A percentile compares a stretch with the other conserved stretches of the same genome.
phyloP scores from a whole-genome alignment of 1,140 invertebrate genomes.

The Pogonus chalceus region DNA sequence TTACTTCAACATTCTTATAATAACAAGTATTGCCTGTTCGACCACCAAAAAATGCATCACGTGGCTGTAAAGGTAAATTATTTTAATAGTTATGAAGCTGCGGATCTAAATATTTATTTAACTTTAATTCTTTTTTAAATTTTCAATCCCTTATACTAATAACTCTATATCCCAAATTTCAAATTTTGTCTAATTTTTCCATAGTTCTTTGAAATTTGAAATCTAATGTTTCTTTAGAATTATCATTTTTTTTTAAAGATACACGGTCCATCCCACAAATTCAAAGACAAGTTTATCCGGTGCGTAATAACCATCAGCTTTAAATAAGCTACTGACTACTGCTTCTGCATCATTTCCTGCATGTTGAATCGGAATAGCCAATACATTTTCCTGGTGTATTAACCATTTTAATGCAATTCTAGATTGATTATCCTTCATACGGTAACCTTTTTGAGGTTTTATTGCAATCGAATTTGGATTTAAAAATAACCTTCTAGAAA shows the following conservation, averaged over 20 bases:
- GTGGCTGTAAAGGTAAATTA: not conserved
- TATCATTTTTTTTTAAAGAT: not conserved
- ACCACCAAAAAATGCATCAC: not conserved
- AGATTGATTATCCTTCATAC: not conserved
- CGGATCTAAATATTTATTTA: not conserved
- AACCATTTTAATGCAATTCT: not conserved
- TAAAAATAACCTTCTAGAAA: not conserved
- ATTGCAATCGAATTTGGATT: not conserved
- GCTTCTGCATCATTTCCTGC: not conserved
- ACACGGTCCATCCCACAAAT: not conserved
- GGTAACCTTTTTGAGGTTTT: not conserved
- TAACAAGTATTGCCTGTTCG: not conserved
- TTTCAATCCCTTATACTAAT: not conserved
- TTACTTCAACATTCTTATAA: slow-evolving; percentile 10
- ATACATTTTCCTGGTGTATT: not conserved
- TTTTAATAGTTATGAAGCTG: not conserved
- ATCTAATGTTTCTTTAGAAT: not conserved
- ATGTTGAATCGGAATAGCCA: not conserved
- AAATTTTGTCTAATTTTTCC: not conserved
- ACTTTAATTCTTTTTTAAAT: not conserved
- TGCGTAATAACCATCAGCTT: not conserved
- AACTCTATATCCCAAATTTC: not conserved
- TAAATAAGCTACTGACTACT: not conserved
- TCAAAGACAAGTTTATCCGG: not conserved
- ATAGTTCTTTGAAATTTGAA: not conserved